These are phyloP conservation scores for Mobula birostris DNA, from an alignment of 2,113 vertebrate species.

Conservation along the genomic window DNA sequence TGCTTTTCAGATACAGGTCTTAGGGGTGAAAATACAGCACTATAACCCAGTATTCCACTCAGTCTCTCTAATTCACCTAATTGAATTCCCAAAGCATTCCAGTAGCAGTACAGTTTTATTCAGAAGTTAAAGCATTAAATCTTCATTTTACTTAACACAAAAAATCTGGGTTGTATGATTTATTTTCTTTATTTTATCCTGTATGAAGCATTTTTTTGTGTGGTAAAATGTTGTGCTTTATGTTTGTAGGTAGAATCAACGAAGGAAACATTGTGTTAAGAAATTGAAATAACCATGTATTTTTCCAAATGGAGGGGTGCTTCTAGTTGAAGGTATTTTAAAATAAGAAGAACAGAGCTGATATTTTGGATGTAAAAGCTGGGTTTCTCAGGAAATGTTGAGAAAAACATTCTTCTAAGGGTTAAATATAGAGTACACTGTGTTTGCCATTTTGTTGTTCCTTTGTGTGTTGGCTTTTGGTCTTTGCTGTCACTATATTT, in stretches of 20 bases:
- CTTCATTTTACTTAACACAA: background rate
- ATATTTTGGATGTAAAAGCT: constrained; percentile 27
- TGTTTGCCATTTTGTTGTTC: constrained; percentile 74
- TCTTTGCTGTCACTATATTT: constrained; percentile 86
- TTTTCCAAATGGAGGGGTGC: background rate
- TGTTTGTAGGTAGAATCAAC: background rate
- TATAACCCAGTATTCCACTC: background rate
- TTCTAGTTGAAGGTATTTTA: background rate
- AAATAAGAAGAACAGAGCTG: background rate
- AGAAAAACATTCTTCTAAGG: constrained; percentile 73
- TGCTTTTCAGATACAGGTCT: background rate
- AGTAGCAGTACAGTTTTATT: background rate
- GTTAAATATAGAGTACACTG: constrained; percentile 67
- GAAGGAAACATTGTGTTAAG: background rate
- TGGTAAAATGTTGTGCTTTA: background rate
- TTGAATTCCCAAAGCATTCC: background rate
- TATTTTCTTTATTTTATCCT: background rate
- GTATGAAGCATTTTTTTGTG: background rate
- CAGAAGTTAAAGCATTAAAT: background rate
- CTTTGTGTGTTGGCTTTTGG: constrained; percentile 86
- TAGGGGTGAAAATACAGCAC: constrained; percentile 5
- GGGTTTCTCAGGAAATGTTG: constrained; percentile 58
- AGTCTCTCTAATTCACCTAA: background rate
- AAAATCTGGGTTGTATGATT: background rate
- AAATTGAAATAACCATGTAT: constrained; percentile 2